phyloP scores from a whole-genome alignment of 2,113 vertebrate species.

The Cyanoramphus novaezelandiae region DNA sequence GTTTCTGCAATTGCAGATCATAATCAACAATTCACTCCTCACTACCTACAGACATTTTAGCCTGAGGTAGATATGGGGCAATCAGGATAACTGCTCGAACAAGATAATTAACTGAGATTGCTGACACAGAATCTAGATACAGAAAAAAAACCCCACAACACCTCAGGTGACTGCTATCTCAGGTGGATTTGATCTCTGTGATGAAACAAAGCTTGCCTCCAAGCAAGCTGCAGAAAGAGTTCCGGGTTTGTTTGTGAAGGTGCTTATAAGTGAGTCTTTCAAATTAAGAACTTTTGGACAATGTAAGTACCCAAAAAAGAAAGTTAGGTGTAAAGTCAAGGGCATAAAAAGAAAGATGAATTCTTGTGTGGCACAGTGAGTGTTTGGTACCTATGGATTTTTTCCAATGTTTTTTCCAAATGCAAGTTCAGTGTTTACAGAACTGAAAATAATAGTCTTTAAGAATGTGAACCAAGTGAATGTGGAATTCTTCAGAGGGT shows the following conservation, averaged over 20 bases:
- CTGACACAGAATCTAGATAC: background rate
- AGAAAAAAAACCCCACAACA: accelerated
- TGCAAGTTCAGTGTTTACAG: background rate
- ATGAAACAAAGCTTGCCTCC: background rate
- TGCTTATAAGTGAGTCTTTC: accelerated
- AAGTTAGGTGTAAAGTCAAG: background rate
- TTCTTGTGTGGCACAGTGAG: background rate
- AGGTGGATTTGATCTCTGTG: background rate
- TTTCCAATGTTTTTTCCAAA: background rate
- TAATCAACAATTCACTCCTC: background rate
- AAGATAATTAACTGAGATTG: background rate
- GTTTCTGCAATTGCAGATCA: background rate
- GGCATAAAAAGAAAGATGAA: accelerated
- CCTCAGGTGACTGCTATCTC: background rate
- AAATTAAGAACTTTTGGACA: background rate
- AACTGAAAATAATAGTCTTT: background rate
- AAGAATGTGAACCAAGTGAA: background rate
- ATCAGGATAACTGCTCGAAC: background rate
- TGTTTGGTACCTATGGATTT: background rate
- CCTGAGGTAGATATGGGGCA: background rate
- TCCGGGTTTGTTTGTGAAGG: background rate
- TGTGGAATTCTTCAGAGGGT: accelerated
- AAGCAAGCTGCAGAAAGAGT: background rate
- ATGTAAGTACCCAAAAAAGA: accelerated
- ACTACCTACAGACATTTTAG: background rate